Base-by-base conservation (phyloP, 2,797 vertebrate species). In the Carduelis carduelis region DNA sequence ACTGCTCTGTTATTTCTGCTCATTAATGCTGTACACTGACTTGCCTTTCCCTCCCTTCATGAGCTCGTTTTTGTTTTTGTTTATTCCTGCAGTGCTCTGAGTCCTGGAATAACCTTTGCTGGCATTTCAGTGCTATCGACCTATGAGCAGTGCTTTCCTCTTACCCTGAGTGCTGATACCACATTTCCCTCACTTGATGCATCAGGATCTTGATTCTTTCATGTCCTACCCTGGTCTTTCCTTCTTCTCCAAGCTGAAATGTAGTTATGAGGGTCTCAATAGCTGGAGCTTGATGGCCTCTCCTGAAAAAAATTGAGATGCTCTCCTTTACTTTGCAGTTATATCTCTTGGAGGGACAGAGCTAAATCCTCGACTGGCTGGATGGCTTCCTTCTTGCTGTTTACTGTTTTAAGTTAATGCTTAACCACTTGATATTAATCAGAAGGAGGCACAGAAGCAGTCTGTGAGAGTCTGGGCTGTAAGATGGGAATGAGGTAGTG, bases 21-120 rank as follows among this genome's bases (percentile, higher is more conserved):
- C 15, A 1, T 72, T 77, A 63, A 37, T 43, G 11, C 46, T 66
- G 44, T 63, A 23, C 2, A 1, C 22, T 35, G 32, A 14, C 24
- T 68, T 59, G 61, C 60, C 52, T 65, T 87, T 46, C 52, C 39
- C 15, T 79, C 27, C 27, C n/a, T 85, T 80, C 10, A n/a, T 14
- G 56, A 72, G 8, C 55, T 78, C 47, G 66, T 41, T 41, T 53
- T 43, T 69, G 34, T 66, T 71, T 64, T 52, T 55, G 32, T 55
- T n/a, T 34, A 44, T 30, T 8, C 20, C 50, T 52, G 22, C 46
- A 56, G 68, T 0, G 0, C 28, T 76, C 23, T 1, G 5, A 81
- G 44, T 78, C 30, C n/a, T 39, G 76, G 57, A 28, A 7, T 64
- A 64, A 75, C 61, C 49, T 46, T 59, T 34, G 34, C 24, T 66